Conservation (phyloP, 2,113 vertebrate species). For the Lagopus leucura region DNA sequence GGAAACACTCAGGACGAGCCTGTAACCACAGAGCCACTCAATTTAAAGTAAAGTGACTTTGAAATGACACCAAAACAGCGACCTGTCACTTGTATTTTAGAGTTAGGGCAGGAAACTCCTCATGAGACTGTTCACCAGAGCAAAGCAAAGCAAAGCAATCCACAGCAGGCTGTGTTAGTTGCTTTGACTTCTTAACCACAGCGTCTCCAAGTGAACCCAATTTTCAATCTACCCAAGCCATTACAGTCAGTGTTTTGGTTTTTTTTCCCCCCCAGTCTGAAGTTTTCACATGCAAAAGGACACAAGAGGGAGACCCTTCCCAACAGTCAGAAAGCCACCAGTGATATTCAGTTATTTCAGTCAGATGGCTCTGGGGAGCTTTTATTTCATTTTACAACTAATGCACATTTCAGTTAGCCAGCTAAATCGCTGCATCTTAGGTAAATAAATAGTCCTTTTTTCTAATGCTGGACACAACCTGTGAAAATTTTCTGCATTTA, state of each 20-base stretch:
- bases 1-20: rapidly evolving
- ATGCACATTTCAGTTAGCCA: slow-evolving; percentile 28
- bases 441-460: slow-evolving; percentile 72
- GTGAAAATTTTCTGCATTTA: slow-evolving; percentile 82
- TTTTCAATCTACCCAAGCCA: background rate
- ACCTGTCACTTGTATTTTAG: rapidly evolving
- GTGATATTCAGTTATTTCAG: background rate
- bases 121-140: background rate
- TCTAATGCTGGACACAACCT: slow-evolving; percentile 79
- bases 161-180: background rate
- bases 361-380: background rate
- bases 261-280: rapidly evolving
- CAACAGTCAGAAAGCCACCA: background rate
- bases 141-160: background rate
- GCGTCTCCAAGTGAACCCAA: rapidly evolving
- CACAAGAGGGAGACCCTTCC: background rate
- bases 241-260: rapidly evolving
- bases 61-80: rapidly evolving
- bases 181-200: background rate
- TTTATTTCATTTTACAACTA: background rate
- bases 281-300: background rate
- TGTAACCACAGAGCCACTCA: background rate
- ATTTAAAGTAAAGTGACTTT: rapidly evolving
- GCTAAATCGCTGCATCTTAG: slow-evolving; percentile 41
- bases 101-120: background rate